These are phyloP conservation scores for Anolis sagrei DNA, from an alignment of 2,113 vertebrate genomes.

Conservation along the genomic window DNA sequence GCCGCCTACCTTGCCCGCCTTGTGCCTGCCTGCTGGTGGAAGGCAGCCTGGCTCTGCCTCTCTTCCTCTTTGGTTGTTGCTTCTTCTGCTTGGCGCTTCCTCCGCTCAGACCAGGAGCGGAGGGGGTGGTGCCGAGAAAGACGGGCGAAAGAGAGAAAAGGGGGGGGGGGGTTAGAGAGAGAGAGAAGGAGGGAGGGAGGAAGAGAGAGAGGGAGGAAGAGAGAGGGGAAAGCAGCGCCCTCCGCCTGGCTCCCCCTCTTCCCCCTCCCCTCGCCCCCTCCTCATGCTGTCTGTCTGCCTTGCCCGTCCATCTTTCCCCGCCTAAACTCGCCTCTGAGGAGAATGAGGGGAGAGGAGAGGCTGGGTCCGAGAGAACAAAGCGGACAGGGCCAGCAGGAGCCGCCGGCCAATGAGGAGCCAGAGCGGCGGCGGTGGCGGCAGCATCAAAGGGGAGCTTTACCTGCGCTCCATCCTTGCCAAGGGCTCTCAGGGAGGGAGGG, in stretches of 20 bases:
- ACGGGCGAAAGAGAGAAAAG: too few species aligned
- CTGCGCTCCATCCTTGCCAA: constrained; percentile 38
- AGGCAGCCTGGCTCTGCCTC: too few species aligned
- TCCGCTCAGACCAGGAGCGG: constrained; percentile 6
- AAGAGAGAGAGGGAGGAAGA: too few species aligned
- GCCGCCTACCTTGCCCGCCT: too few species aligned
- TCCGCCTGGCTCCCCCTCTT: background rate
- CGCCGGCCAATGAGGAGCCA: constrained; percentile 29
- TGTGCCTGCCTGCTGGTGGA: too few species aligned
- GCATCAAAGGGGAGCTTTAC: constrained; percentile 21
- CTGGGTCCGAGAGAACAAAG: constrained; percentile 44
- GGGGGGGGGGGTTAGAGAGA: too few species aligned
- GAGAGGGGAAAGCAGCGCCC: too few species aligned
- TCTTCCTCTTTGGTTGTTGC: too few species aligned
- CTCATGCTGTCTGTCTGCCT: background rate
- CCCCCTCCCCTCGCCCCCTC: background rate
- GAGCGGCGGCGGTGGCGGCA: too few species aligned
- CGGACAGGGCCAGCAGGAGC: constrained; percentile 4
- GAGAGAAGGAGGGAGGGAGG: too few species aligned
- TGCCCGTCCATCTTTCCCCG: background rate
- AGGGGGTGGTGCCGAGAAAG: background rate
- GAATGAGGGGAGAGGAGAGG: constrained; percentile 7
- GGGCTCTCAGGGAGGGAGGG: background rate
- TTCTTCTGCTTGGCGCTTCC: background rate
- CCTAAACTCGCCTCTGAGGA: background rate